These are phyloP conservation scores for Calyptommatus sinebrachiatus DNA, from an alignment of 2,113 vertebrate species.

Conservation along the genomic window DNA sequence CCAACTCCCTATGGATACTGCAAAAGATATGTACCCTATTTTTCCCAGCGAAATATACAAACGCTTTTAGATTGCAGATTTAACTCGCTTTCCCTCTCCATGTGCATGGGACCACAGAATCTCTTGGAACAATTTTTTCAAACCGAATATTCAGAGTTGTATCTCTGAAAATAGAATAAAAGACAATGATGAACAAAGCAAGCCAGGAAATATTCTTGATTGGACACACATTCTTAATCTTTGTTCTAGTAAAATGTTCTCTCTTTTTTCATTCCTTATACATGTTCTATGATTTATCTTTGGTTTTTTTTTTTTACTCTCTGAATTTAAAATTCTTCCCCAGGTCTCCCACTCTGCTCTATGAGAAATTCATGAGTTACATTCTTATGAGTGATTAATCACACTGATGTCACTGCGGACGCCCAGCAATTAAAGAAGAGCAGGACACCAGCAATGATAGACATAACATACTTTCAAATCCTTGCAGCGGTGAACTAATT, in stretches of 20 bases:
- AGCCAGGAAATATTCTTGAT: not conserved
- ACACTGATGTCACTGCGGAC: constrained; percentile 1
- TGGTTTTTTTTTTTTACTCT: not conserved
- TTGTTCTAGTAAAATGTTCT: constrained; percentile 1
- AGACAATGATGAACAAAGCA: not conserved
- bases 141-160: not conserved
- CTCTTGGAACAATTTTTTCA: not conserved
- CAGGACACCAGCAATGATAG: constrained; percentile 33
- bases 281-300: constrained; percentile 21
- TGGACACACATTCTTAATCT: not conserved
- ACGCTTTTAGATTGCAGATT: too few species aligned
- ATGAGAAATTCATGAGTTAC: constrained; percentile 18
- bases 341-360: constrained; percentile 9
- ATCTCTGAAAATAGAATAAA: not conserved
- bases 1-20: too few species aligned
- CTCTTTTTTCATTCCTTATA: constrained; percentile 27
- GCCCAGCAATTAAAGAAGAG: constrained; percentile 41
- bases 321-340: not conserved
- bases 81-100: too few species aligned
- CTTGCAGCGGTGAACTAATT: constrained; percentile 4
- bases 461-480: constrained; percentile 34
- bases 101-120: too few species aligned
- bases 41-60: too few species aligned
- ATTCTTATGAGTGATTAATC: constrained; percentile 13
- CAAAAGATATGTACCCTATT: too few species aligned